Evolutionary conservation across 2,113 vertebrate genomes (phyloP).

Genomic region (Lepisosteus osseus): DNA sequence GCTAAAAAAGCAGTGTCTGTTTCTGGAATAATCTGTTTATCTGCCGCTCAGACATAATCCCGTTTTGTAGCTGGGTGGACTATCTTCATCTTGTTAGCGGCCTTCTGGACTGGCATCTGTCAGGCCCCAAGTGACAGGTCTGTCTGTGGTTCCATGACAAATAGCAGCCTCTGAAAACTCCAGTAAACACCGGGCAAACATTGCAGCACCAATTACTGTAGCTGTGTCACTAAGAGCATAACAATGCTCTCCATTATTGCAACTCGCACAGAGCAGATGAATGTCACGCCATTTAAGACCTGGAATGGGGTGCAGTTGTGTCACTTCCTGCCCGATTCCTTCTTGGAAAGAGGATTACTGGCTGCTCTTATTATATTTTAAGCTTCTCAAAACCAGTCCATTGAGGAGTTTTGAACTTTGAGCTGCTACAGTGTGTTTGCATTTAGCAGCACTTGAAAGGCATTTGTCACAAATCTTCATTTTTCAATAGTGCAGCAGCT

Average conservation of each 20-base stretch:
- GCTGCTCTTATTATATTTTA: conserved; percentile 37
- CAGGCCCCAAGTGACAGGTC: conserved; percentile 44
- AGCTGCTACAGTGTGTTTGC: neutral
- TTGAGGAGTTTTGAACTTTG: conserved; percentile 21
- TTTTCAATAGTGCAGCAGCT: no score
- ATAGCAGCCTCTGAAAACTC: conserved; percentile 19
- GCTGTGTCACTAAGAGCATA: neutral
- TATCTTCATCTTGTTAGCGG: conserved; percentile 84
- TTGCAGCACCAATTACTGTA: conserved; percentile 25
- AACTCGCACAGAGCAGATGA: conserved; percentile 14
- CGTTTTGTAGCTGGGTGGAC: conserved; percentile 74
- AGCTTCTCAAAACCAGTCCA: conserved; percentile 26
- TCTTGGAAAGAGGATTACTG: conserved; percentile 28
- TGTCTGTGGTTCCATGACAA: conserved; percentile 23
- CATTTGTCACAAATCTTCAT: no score
- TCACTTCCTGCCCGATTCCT: conserved; percentile 34
- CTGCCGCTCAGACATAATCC: conserved; percentile 89
- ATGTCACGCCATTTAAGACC: conserved; percentile 12
- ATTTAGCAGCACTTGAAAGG: no score
- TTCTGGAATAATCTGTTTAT: conserved; percentile 90
- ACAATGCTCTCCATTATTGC: conserved; percentile 31
- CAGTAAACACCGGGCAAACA: conserved; percentile 10
- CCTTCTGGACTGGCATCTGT: conserved; percentile 83
- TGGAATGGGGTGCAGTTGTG: conserved; percentile 3
- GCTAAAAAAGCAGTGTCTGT: conserved; percentile 68